Conservation (phyloP, 2,113 vertebrate genomes). For the Silurus glanis region DNA sequence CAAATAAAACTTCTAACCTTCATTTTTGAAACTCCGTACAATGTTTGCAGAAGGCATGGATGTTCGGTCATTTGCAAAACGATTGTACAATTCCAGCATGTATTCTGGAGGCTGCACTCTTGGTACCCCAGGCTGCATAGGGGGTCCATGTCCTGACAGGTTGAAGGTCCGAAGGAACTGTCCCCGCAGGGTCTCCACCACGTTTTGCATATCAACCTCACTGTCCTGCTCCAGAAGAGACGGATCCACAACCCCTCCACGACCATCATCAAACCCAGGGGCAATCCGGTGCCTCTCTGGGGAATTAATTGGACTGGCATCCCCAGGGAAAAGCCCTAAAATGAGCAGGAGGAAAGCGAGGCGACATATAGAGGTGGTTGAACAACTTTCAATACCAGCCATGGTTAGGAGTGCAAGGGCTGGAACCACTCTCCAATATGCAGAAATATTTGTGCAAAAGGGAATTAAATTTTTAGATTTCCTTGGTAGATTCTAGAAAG, state of each 20-base stretch:
- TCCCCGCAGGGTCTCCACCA: conserved; percentile 86
- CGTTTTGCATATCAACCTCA: conserved; percentile 79
- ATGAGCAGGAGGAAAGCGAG: conserved; percentile 60
- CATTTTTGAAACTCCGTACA: conserved; percentile 95
- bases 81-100: conserved; percentile 98
- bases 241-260: conserved; percentile 82
- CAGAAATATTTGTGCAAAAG: conserved; percentile 2
- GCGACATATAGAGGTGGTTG: conserved; percentile 58
- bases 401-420: conserved; percentile 53
- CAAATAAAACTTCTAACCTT: conserved; percentile 76
- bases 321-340: conserved; percentile 67
- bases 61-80: conserved; percentile 87
- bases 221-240: conserved; percentile 81
- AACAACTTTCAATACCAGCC: conserved; percentile 64
- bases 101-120: conserved; percentile 92
- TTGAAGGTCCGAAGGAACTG: conserved; percentile 90
- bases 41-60: conserved; percentile 92
- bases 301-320: conserved; percentile 82
- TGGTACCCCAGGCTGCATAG: conserved; percentile 65
- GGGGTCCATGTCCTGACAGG: conserved; percentile 78
- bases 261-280: conserved; percentile 78
- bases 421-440: conserved; percentile 46
- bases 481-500: conserved; percentile 10
- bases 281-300: conserved; percentile 73
- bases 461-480: conserved; percentile 17